phyloP scores from a whole-genome alignment of 1,140 invertebrate genomes.

The Sarcophaga peregrina region DNA sequence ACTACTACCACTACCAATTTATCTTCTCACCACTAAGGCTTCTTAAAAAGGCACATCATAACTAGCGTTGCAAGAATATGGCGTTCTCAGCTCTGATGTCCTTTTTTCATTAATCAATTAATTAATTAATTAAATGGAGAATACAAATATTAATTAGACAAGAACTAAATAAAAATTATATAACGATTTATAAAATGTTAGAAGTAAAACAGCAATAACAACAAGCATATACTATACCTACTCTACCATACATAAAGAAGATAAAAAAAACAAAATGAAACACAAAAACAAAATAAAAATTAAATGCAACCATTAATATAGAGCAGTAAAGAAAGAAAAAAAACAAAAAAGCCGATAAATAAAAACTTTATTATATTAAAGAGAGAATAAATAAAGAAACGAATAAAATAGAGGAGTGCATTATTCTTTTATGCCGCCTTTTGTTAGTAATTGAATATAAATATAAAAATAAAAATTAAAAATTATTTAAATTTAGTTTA shows the following conservation, averaged over 20 bases:
- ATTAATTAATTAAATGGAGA: not conserved
- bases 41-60: conserved; percentile 49
- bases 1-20: conserved; percentile 58
- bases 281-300: not conserved
- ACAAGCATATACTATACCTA: too few relatives aligned
- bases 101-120: not conserved
- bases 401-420: conserved; percentile 38
- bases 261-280: too few relatives aligned
- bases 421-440: conserved; percentile 39
- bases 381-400: conserved; percentile 8
- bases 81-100: too few relatives aligned
- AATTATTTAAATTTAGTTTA: conserved; percentile 25
- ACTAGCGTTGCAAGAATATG: too few relatives aligned
- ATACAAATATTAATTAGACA: not conserved
- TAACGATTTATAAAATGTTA: too few relatives aligned
- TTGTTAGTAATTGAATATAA: conserved; percentile 24
- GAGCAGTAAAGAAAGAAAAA: conserved; percentile 13
- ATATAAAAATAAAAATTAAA: conserved; percentile 16
- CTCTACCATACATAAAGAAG: not conserved
- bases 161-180: not conserved
- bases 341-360: conserved; percentile 1
- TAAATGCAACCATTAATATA: conserved; percentile 10
- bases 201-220: too few relatives aligned
- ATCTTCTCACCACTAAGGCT: conserved; percentile 56
- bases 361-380: not conserved